Percentiles rank a stretch among this genome's conserved stretches.
Conservation (phyloP, 2,888 invertebrate species). For the Mantis religiosa region DNA sequence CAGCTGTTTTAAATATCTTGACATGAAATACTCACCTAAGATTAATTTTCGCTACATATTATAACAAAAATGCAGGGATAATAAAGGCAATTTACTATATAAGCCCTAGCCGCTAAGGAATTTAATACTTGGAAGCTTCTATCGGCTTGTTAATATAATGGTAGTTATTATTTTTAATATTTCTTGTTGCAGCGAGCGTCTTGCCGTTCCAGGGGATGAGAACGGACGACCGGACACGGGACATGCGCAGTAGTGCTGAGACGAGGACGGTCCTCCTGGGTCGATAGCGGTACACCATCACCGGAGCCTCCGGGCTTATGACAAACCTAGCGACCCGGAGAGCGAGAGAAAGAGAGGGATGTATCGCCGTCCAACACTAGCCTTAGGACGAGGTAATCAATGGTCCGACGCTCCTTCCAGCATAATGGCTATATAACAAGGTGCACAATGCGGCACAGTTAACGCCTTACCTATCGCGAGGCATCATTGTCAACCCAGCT, state of each 20-base stretch:
- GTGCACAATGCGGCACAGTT: background rate
- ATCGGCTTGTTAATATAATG: background rate
- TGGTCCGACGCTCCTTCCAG: background rate
- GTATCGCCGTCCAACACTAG: background rate
- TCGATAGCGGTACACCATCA: constrained; percentile 7
- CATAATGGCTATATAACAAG: background rate
- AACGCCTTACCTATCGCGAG: no score
- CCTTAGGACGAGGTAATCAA: background rate
- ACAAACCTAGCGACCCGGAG: background rate
- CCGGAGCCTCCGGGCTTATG: constrained; percentile 15
- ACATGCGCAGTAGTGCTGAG: background rate
- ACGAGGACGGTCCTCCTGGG: background rate
- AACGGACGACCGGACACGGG: background rate
- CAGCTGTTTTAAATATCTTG: no score
- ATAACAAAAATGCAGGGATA: background rate
- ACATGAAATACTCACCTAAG: no score
- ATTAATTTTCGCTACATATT: background rate
- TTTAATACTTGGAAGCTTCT: background rate
- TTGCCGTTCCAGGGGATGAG: background rate
- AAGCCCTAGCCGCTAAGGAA: background rate
- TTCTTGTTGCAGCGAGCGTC: background rate
- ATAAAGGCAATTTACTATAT: background rate
- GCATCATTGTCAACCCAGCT: no score
- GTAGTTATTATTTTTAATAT: background rate
- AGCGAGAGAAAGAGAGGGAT: background rate